Percentiles rank a stretch among this genome's conserved stretches.
Evolutionary conservation across 2,113 vertebrate species (phyloP).

Genomic region (Vimba vimba): DNA sequence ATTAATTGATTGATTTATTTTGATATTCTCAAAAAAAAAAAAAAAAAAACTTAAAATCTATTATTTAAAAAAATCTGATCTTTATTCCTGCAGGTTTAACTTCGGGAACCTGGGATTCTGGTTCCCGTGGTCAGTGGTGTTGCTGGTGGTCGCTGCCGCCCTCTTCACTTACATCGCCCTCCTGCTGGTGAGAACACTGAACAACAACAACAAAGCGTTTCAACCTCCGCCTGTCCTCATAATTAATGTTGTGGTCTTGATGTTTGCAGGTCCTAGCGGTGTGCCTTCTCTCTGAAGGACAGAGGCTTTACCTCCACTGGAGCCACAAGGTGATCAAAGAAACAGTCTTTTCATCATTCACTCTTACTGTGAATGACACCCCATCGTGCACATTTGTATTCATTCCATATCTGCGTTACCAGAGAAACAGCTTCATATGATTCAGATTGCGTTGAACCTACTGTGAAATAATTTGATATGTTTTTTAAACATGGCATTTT

Average conservation of each 20-base stretch:
- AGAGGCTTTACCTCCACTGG: constrained; percentile 86
- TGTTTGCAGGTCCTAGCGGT: constrained; percentile 80
- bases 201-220: not conserved
- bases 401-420: not conserved
- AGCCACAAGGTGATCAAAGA: constrained; percentile 84
- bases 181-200: constrained; percentile 77
- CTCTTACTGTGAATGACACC: not conserved
- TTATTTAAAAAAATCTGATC: not conserved
- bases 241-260: not conserved
- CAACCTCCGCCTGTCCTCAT: not conserved
- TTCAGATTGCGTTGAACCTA: constrained; percentile 15
- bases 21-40: no score
- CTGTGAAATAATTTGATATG: not conserved
- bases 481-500: not conserved
- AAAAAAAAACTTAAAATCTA: no score
- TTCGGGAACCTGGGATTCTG: constrained; percentile 82
- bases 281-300: constrained; percentile 86
- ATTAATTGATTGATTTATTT: not conserved
- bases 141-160: constrained; percentile 75
- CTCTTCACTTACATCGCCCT: constrained; percentile 80
- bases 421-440: not conserved
- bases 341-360: not conserved
- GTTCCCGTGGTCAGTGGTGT: constrained; percentile 86
- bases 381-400: not conserved
- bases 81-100: constrained; percentile 74